A percentile compares a stretch with the other conserved stretches of the same genome.
Conservation (phyloP, 1,140 invertebrate genomes). For the Meloidogyne floridensis region DNA sequence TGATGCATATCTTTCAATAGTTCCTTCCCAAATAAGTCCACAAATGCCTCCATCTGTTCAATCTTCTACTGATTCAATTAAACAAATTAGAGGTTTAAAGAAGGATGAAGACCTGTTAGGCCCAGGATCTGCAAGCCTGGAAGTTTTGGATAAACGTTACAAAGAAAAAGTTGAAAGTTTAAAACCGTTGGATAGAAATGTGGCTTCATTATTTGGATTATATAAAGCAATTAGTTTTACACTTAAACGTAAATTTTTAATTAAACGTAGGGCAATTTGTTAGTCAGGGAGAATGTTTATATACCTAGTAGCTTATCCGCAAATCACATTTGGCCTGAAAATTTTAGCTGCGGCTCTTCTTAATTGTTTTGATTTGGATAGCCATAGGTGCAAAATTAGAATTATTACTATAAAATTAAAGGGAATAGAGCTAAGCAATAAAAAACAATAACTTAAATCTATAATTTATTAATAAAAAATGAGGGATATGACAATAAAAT, state of each 20-base stretch:
- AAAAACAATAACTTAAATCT: too few species aligned
- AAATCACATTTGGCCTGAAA: too few species aligned
- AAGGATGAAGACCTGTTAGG: neutral
- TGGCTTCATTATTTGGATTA: neutral
- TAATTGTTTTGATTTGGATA: too few species aligned
- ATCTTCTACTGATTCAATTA: neutral
- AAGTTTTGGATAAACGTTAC: neutral
- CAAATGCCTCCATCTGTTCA: neutral
- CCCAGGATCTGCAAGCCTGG: neutral
- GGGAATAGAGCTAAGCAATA: too few species aligned
- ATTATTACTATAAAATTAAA: too few species aligned
- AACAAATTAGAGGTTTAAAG: neutral
- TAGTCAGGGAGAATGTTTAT: too few species aligned
- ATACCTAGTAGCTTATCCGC: too few species aligned
- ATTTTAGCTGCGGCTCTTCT: too few species aligned
- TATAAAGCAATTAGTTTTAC: conserved; percentile 2
- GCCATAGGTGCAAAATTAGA: too few species aligned
- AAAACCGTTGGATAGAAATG: neutral
- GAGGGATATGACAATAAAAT: neutral
- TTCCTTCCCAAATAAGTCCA: neutral
- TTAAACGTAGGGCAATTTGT: too few species aligned
- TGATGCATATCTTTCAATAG: neutral
- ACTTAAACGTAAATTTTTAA: neutral
- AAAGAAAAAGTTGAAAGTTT: neutral
- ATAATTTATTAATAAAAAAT: too few species aligned